Percentiles rank a stretch among this genome's conserved stretches.
Conservation (phyloP, 1,140 invertebrate genomes). For the Trichonephila clavipes region DNA sequence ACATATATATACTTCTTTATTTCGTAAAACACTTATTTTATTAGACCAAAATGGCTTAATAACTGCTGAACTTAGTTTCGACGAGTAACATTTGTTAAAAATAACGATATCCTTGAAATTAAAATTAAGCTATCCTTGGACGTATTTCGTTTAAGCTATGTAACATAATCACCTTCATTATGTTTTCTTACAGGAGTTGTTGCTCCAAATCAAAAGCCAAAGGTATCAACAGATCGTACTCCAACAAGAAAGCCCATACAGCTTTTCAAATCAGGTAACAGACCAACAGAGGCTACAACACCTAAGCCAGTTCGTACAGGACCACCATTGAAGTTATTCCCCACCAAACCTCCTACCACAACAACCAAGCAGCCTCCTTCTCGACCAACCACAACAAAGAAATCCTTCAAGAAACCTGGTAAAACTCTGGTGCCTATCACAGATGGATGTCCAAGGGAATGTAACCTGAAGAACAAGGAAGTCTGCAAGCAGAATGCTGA, state of each 20-base stretch:
- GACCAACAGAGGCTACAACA: constrained; percentile 68
- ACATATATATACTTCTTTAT: too few species aligned
- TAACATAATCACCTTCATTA: too few species aligned
- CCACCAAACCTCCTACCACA: constrained; percentile 72
- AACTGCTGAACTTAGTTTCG: too few species aligned
- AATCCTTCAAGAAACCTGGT: constrained; percentile 62
- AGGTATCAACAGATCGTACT: neutral
- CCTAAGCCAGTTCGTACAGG: constrained; percentile 53
- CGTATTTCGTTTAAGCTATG: too few species aligned
- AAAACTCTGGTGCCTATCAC: constrained; percentile 61
- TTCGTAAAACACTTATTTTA: too few species aligned
- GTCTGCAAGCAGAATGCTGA: constrained; percentile 84
- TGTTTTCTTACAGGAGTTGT: neutral
- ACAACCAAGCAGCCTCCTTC: constrained; percentile 54
- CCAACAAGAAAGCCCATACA: constrained; percentile 57
- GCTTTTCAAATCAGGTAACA: constrained; percentile 71
- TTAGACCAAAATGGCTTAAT: too few species aligned
- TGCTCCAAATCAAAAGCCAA: neutral
- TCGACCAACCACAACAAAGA: constrained; percentile 34
- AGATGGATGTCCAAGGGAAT: constrained; percentile 83
- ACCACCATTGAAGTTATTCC: constrained; percentile 70
- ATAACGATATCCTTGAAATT: too few species aligned
- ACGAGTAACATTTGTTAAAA: too few species aligned
- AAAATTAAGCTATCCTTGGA: too few species aligned
- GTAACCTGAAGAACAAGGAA: constrained; percentile 89